phyloP scores from a whole-genome alignment of 64 coral and sea anemone genomes.

The Montipora efflorescens region DNA sequence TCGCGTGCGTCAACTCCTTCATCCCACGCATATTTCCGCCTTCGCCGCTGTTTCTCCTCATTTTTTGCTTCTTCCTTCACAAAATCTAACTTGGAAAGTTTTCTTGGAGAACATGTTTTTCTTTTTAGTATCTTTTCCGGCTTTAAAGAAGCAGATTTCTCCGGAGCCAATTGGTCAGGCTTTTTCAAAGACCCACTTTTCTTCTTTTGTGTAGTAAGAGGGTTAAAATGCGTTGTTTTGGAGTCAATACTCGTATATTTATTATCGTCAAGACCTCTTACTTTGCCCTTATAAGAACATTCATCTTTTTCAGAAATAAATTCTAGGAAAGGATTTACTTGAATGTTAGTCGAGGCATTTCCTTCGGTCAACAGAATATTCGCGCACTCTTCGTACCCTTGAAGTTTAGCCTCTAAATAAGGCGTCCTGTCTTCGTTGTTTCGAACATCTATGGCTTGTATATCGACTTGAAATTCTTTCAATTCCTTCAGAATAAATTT shows the following conservation, averaged over 20 bases:
- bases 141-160: neutral
- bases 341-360: constrained; percentile 71
- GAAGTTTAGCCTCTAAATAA: constrained; percentile 81
- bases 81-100: neutral
- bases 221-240: neutral
- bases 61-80: neutral
- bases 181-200: constrained; percentile 5
- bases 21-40: constrained; percentile 37
- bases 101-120: constrained; percentile 15
- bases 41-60: neutral
- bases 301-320: constrained; percentile 43
- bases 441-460: constrained; percentile 67
- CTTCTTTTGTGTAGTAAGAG: constrained; percentile 21
- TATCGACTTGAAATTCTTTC: constrained; percentile 83
- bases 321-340: constrained; percentile 98
- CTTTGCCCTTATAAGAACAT: neutral
- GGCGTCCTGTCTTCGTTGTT: constrained; percentile 92
- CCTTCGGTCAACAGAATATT: constrained; percentile 68
- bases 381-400: constrained; percentile 76
- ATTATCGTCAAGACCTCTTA: constrained; percentile 19
- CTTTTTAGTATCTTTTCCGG: constrained; percentile 18
- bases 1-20: neutral
- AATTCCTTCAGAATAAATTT: constrained; percentile 72
- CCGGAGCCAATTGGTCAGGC: neutral
- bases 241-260: constrained; percentile 7